Evolutionary conservation across 1,140 invertebrate species (phyloP), one percentile per base, ranked within the genome.

Genomic region (Subanguina moxae): DNA sequence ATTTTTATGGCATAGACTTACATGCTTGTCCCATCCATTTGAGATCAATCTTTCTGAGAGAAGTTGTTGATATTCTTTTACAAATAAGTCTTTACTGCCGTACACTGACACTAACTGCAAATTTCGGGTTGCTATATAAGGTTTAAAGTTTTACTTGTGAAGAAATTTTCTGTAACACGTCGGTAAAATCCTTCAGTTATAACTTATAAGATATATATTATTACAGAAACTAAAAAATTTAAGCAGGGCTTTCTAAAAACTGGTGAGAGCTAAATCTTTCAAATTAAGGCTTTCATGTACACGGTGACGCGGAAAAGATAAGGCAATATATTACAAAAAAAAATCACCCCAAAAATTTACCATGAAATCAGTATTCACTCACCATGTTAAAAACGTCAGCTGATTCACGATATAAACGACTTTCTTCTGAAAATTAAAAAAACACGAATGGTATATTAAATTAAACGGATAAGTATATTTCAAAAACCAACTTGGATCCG

Each of bases 51-150:
- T 86, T 80, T 98, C 94, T 9, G 94, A 93, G 62, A 99, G 85
- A 1, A 98, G 84, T 21, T 91, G 93, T 58, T 93, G 87, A 83
- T 99, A 99, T 85, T 98, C 96, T 81, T 96, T 94, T 0, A 98
- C 93, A 86, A 98, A 99, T 17, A 98, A 83, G 83, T 97, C 93
- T 82, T 96, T 95, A 76, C 93, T 96, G 1, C 95, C 96, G 83
- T 98, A 98, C 63, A 98, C 93, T 82, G 93, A 95, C 0, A 98
- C 93, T 13, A 98, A 85, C 48, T 52, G 23, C n/a, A 52, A 52
- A 52, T 7, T 19, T 52, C 15, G 11, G 43, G 11, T 21, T 52
- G 11, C 32, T 3, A 5, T 38, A 38, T 11, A 38, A 38, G 11
- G 11, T 5, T 5, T 38, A 38, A 38, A 38, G 32, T 5, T 38